These are phyloP conservation scores for Cephus cinctus DNA, from an alignment of 1,140 invertebrate genomes.

Conservation along the genomic window DNA sequence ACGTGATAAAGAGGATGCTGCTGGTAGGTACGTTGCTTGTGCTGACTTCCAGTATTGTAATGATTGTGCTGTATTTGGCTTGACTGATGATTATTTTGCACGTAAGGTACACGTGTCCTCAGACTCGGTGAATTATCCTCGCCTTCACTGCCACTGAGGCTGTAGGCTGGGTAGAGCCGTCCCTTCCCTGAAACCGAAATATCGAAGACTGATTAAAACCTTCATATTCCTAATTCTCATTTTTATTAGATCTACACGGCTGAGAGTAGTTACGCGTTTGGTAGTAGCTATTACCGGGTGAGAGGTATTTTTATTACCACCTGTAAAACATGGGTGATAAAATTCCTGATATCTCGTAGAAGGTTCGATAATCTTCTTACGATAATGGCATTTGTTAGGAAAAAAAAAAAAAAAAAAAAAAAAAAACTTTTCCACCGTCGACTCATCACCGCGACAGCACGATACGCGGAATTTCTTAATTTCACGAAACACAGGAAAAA, in stretches of 20 bases:
- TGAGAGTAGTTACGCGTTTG: too few relatives aligned
- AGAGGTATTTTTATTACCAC: slow-evolving; percentile 17
- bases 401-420: too few relatives aligned
- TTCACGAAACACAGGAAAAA: too few relatives aligned
- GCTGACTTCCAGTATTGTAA: slow-evolving; percentile 33
- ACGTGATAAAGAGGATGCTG: slow-evolving; percentile 55
- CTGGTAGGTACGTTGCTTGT: slow-evolving; percentile 42
- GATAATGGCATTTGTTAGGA: slow-evolving; percentile 7
- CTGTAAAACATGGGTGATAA: slow-evolving; percentile 13
- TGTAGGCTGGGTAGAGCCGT: slow-evolving; percentile 70
- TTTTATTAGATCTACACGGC: too few relatives aligned
- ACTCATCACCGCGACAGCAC: too few relatives aligned
- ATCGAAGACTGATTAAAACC: too few relatives aligned
- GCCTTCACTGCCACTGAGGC: slow-evolving; percentile 63
- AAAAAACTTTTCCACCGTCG: too few relatives aligned
- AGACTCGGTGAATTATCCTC: slow-evolving; percentile 59
- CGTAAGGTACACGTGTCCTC: slow-evolving; percentile 38
- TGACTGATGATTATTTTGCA: slow-evolving; percentile 41
- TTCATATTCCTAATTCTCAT: too few relatives aligned
- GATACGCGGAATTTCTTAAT: too few relatives aligned
- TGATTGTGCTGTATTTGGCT: slow-evolving; percentile 44
- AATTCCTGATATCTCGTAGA: slow-evolving; percentile 10
- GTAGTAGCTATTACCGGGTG: too few relatives aligned
- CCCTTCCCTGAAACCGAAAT: slow-evolving; percentile 61
- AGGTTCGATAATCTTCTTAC: slow-evolving; percentile 13